phyloP scores from a whole-genome alignment of 1,140 invertebrate species.

The Cotesia typhae region DNA sequence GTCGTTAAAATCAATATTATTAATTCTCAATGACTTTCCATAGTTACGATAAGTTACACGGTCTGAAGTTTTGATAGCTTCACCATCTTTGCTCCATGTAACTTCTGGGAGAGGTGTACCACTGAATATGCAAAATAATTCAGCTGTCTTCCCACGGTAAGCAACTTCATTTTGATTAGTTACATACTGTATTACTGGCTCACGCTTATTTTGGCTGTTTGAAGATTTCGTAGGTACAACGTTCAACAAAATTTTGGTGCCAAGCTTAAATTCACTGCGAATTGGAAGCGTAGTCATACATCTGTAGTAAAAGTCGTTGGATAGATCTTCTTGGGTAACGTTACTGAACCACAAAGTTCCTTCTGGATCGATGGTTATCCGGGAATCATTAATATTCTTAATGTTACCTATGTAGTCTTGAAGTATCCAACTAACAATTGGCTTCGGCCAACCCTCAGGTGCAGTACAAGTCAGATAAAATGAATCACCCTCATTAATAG shows the following conservation, averaged over 20 bases:
- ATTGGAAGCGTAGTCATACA: conserved; percentile 89
- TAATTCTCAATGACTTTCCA: conserved; percentile 90
- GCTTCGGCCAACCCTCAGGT: conserved; percentile 93
- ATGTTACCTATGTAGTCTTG: conserved; percentile 81
- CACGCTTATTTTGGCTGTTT: conserved; percentile 78
- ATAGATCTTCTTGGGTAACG: conserved; percentile 83
- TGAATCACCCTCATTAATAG: conserved; percentile 85
- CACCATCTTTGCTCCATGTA: conserved; percentile 85
- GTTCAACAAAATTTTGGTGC: conserved; percentile 81
- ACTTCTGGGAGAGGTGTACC: conserved; percentile 87
- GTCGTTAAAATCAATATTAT: conserved; percentile 85
- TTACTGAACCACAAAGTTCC: conserved; percentile 95
- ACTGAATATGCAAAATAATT: conserved; percentile 89
- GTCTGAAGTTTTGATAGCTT: conserved; percentile 73
- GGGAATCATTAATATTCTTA: conserved; percentile 89
- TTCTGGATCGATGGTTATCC: conserved; percentile 93
- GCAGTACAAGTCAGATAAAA: conserved; percentile 88
- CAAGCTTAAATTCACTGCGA: conserved; percentile 90
- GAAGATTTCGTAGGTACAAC: conserved; percentile 81
- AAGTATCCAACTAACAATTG: conserved; percentile 92
- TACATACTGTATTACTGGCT: conserved; percentile 82
- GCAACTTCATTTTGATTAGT: conserved; percentile 87
- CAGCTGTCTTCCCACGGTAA: conserved; percentile 80
- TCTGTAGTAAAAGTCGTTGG: conserved; percentile 84
- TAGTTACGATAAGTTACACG: conserved; percentile 86